These are phyloP conservation scores for Tetraneura akinire DNA, from an alignment of 1,140 invertebrate genomes.

Conservation along the genomic window DNA sequence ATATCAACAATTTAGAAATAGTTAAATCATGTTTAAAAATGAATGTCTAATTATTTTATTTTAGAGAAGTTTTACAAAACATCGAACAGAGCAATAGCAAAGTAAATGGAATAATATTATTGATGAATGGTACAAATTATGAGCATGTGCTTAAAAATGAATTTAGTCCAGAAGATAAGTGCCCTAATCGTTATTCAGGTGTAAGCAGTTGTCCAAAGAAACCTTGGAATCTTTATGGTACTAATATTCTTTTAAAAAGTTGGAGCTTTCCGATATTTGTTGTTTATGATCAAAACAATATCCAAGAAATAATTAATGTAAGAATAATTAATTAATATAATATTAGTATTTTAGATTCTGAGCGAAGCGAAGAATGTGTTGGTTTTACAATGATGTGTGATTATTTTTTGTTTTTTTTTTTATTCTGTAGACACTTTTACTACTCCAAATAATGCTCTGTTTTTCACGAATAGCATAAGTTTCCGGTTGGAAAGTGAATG, in stretches of 20 bases:
- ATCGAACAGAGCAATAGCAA: constrained; percentile 19
- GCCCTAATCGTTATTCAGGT: constrained; percentile 80
- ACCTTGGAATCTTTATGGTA: constrained; percentile 80
- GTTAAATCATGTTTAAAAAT: not conserved
- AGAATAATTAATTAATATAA: constrained; percentile 13
- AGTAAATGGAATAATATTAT: constrained; percentile 29
- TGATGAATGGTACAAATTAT: constrained; percentile 17
- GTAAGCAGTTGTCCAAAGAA: constrained; percentile 47
- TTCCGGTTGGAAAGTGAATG: no score
- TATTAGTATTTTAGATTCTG: no score
- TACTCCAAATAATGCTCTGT: no score
- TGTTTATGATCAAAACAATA: constrained; percentile 64
- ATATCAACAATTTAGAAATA: not conserved
- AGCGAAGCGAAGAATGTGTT: no score
- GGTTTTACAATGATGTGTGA: no score
- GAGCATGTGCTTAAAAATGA: constrained; percentile 31
- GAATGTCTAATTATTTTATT: not conserved
- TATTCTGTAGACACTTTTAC: no score
- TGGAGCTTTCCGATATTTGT: constrained; percentile 85
- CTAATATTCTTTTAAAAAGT: constrained; percentile 72
- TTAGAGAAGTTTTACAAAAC: constrained; percentile 17
- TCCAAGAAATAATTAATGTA: constrained; percentile 63
- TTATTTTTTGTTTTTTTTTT: no score
- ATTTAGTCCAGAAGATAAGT: constrained; percentile 72
- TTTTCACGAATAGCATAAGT: no score